Conservation (phyloP, 2,888 invertebrate species). For the Norana najaformis region DNA sequence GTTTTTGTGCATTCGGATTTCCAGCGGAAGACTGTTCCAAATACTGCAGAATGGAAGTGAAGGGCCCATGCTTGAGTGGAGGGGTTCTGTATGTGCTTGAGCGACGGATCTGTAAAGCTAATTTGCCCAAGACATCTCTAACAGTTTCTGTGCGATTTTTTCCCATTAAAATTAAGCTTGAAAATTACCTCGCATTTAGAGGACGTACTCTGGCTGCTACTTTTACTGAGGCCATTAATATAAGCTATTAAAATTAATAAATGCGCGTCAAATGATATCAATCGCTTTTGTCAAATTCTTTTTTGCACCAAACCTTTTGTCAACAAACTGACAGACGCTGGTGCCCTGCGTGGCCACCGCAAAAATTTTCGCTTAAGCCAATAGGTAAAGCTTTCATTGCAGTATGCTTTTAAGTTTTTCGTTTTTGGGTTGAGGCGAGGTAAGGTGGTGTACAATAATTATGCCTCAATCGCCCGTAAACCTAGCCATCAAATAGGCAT, state of each 20-base stretch:
- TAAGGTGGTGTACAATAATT: too few relatives aligned
- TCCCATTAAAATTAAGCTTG: background rate
- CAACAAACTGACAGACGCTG: slow-evolving; percentile 17
- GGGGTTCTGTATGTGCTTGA: background rate
- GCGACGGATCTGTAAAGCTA: too few relatives aligned
- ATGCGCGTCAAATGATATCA: background rate
- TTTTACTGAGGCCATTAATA: slow-evolving; percentile 78
- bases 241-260: background rate
- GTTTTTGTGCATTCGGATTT: background rate
- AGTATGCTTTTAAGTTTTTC: too few relatives aligned
- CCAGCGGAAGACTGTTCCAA: background rate
- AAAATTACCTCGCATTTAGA: slow-evolving; percentile 53
- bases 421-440: too few relatives aligned
- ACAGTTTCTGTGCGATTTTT: background rate
- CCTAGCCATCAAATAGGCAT: too few relatives aligned
- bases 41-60: background rate
- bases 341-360: background rate
- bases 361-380: background rate
- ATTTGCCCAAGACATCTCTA: background rate
- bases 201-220: slow-evolving; percentile 58
- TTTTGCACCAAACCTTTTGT: background rate
- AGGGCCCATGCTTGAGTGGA: background rate
- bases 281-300: background rate
- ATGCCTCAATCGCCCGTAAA: too few relatives aligned
- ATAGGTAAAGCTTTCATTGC: background rate